A percentile compares a stretch with the other conserved stretches of the same genome.
Conservation (phyloP, 2,797 vertebrate genomes). For the Coracias cyanogaster region DNA sequence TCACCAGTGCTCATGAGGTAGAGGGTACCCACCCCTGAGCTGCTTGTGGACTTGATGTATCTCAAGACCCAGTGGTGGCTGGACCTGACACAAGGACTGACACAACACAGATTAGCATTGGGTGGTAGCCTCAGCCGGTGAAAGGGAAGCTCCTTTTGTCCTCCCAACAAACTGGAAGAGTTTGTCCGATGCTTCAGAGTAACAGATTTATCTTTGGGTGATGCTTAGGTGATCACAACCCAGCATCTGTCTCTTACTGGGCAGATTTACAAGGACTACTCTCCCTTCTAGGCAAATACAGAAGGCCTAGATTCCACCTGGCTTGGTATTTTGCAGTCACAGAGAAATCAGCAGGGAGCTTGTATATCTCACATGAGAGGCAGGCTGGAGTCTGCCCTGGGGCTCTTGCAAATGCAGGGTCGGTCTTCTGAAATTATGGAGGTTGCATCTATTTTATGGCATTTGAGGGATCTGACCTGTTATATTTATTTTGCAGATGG, state of each 20-base stretch:
- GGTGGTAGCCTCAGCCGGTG: not conserved
- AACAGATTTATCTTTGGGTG: not conserved
- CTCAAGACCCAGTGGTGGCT: not conserved
- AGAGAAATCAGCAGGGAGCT: slow-evolving; percentile 32
- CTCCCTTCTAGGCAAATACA: slow-evolving; percentile 45
- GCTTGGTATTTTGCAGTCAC: slow-evolving; percentile 8
- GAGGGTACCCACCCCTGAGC: not conserved
- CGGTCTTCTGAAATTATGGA: not conserved
- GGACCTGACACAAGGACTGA: not conserved
- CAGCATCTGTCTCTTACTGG: slow-evolving; percentile 13
- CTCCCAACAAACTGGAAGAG: not conserved
- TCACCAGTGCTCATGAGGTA: not conserved
- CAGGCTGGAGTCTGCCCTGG: not conserved
- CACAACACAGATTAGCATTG: not conserved
- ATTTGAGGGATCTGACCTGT: slow-evolving; percentile 23
- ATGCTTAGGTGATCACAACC: not conserved
- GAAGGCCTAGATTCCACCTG: slow-evolving; percentile 35
- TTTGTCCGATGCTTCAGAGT: not conserved
- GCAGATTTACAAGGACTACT: slow-evolving; percentile 27
- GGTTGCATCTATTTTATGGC: slow-evolving; percentile 11
- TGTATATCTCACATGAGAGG: not conserved
- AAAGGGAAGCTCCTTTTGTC: not conserved
- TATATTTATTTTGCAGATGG: slow-evolving; percentile 51
- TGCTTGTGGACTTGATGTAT: not conserved
- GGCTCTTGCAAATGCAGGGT: not conserved